Evolutionary conservation across 2,888 invertebrate species (phyloP), one percentile per base, ranked within the genome.

Genomic region (Dicycla oo): DNA sequence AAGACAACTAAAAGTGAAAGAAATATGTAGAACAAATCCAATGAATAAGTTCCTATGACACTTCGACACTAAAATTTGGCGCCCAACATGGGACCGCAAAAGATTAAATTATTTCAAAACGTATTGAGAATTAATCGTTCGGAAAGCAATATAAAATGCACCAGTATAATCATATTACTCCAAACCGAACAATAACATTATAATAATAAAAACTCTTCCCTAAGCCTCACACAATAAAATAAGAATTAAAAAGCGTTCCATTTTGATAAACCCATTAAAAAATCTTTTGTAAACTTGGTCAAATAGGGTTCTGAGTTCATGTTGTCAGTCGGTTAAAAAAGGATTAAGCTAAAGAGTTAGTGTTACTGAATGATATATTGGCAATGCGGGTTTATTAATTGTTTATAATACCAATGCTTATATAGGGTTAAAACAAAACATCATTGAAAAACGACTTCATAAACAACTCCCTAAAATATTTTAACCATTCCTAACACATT

Each of bases 111-210:
- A 77, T 75, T 58, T 67, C 67, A 20, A 20, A 38, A 20, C 43
- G 23, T 69, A 81, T 85, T 82, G 73, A 81, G 80, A 88, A 81
- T 91, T 86, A 91, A 92, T 90, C 86, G 88, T 77, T 81, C 81
- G 88, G 86, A 89, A 90, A 86, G 71, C 74, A 70, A 82, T 75
- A 83, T 83, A 80, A 73, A 74, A 73, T 62, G 20, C 61, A 80
- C 73, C 78, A 77, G 65, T 65, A 56, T 76, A 83, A 81, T 85
- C 76, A 57, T 70, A 77, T 83, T 80, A 77, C 65, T 86, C 56
- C 57, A 75, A 66, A 64, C 57, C 18, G 56, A 79, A 83, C 73
- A 85, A 81, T 70, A 75, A 74, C 56, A 71, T 69, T 69, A 53
- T 58, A 77, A 78, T 75, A 84, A 87, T 81, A 80, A 85, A 74